These are phyloP conservation scores for Tapirus indicus DNA, from an alignment of 2,797 vertebrate species.

Conservation along the genomic window DNA sequence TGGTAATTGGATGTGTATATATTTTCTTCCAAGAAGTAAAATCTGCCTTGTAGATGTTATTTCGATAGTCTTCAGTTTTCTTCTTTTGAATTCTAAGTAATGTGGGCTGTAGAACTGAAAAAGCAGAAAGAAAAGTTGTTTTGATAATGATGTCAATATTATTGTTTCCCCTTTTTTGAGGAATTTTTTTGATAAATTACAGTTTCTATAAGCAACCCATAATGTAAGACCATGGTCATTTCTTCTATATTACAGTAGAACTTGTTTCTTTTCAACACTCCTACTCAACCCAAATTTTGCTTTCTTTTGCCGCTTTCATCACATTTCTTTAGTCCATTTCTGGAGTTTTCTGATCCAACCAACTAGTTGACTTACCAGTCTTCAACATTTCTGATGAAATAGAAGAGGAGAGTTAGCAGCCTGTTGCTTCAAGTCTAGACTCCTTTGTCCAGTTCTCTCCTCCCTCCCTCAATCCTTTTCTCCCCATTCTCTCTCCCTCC, in stretches of 20 bases:
- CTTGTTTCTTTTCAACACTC: neutral
- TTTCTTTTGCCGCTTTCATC: neutral
- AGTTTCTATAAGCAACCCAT: neutral
- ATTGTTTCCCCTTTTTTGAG: neutral
- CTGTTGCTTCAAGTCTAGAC: neutral
- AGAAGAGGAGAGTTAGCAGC: neutral
- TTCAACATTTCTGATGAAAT: neutral
- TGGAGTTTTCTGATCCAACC: neutral
- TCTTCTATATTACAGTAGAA: neutral
- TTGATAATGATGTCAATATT: neutral
- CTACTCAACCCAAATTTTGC: neutral
- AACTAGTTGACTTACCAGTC: neutral
- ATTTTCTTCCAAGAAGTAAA: constrained; percentile 26
- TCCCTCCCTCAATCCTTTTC: neutral
- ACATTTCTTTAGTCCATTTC: neutral
- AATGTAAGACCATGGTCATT: neutral
- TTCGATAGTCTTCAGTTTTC: neutral
- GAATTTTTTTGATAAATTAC: neutral
- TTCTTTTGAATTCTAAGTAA: neutral
- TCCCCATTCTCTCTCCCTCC: neutral
- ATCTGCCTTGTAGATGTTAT: neutral
- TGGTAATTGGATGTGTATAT: neutral
- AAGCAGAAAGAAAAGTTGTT: neutral
- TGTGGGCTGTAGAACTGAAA: neutral
- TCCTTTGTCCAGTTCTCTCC: neutral